Evolutionary conservation across 2,113 vertebrate species (phyloP).

Genomic region (Ciconia maguari): DNA sequence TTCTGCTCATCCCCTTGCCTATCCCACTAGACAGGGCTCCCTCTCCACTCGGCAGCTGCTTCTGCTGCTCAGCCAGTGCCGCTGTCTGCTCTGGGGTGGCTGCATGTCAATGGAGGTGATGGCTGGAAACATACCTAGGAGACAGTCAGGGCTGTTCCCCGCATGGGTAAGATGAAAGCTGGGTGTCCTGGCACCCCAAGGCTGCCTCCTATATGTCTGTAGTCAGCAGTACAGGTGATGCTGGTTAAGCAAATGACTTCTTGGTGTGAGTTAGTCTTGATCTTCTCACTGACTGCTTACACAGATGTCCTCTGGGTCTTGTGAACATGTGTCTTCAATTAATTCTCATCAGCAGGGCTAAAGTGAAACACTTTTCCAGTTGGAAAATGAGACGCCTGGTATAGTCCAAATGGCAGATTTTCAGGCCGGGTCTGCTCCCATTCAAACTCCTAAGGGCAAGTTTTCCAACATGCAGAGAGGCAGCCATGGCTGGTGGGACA

Average conservation of each 20-base stretch:
- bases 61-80: neutral
- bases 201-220: neutral
- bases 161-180: neutral
- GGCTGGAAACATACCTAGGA: neutral
- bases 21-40: neutral
- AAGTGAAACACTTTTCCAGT: slow-evolving; percentile 14
- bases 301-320: slow-evolving; percentile 30
- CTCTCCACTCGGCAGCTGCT: neutral
- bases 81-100: neutral
- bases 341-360: slow-evolving; percentile 6
- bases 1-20: neutral
- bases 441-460: neutral
- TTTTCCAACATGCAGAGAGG: neutral
- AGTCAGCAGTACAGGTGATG: slow-evolving; percentile 9
- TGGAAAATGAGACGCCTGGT: slow-evolving; percentile 31
- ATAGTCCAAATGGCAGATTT: neutral
- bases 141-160: neutral
- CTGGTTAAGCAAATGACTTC: slow-evolving; percentile 13
- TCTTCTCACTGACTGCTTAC: slow-evolving; percentile 35
- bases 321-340: slow-evolving; percentile 39
- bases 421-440: neutral
- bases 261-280: slow-evolving; percentile 41
- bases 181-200: neutral
- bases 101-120: neutral
- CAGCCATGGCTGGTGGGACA: accelerated